These are phyloP conservation scores for Myopa testacea DNA, from an alignment of 2,888 invertebrate species.

Conservation along the genomic window DNA sequence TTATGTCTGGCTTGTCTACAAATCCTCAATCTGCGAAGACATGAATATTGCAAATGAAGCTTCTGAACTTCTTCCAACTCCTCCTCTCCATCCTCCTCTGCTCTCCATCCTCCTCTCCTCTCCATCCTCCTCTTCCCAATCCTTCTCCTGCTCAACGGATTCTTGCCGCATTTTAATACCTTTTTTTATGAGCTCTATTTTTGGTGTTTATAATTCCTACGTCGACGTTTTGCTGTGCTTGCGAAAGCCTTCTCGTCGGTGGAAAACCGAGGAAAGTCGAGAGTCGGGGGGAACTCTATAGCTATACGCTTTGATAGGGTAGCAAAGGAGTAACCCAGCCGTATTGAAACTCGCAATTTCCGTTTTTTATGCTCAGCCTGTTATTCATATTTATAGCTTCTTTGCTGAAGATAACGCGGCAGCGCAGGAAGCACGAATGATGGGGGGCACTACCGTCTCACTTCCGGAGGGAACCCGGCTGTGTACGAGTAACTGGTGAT, in stretches of 20 bases:
- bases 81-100: background rate
- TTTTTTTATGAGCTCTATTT: constrained; percentile 11
- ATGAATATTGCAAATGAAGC: background rate
- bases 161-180: constrained; percentile 19
- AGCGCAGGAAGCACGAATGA: constrained; percentile 9
- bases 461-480: too few relatives aligned
- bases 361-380: constrained; percentile 66
- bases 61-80: background rate
- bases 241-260: background rate
- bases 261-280: background rate
- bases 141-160: background rate
- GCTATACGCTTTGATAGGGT: too few relatives aligned
- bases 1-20: constrained; percentile 3
- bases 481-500: background rate
- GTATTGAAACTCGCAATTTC: constrained; percentile 60
- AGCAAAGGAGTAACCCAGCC: too few relatives aligned
- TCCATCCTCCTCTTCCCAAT: background rate
- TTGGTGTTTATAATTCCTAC: constrained; percentile 8
- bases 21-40: constrained; percentile 1
- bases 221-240: background rate
- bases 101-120: too few relatives aligned
- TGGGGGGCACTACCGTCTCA: background rate
- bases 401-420: constrained; percentile 47
- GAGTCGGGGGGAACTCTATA: too few relatives aligned
- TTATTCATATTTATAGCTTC: constrained; percentile 65